Conservation (phyloP, 2,888 invertebrate genomes). For the Aradus depressus region DNA sequence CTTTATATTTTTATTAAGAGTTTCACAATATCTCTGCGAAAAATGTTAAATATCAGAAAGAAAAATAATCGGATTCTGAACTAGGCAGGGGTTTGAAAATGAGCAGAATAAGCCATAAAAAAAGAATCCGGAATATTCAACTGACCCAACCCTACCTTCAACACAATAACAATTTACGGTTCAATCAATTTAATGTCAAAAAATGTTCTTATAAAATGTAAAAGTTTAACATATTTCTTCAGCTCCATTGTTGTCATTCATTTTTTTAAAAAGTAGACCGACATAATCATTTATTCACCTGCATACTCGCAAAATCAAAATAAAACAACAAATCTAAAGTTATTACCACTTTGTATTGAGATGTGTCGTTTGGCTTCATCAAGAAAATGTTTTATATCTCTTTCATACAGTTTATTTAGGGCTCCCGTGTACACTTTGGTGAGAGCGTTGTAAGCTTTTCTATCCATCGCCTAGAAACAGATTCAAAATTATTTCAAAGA, state of each 20-base stretch:
- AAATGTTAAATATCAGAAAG: no score
- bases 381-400: slow-evolving; percentile 68
- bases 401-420: slow-evolving; percentile 77
- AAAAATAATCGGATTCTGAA: no score
- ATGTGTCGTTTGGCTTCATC: slow-evolving; percentile 55
- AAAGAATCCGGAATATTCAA: no score
- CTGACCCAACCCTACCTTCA: no score
- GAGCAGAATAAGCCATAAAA: no score
- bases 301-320: background rate
- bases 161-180: no score
- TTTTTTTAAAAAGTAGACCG: background rate
- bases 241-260: background rate
- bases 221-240: no score
- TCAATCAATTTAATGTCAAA: no score
- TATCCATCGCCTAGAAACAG: slow-evolving; percentile 54
- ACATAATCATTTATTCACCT: background rate
- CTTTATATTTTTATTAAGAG: no score
- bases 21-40: no score
- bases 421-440: slow-evolving; percentile 69
- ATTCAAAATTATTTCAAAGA: background rate
- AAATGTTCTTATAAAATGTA: no score
- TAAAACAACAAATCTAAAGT: background rate
- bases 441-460: slow-evolving; percentile 67
- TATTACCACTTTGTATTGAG: slow-evolving; percentile 33
- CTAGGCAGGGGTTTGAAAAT: no score